Percentiles rank a stretch among this genome's conserved stretches.
These are phyloP conservation scores for Dolichotis patagonum DNA, from an alignment of 2,113 vertebrate species.

Conservation along the genomic window DNA sequence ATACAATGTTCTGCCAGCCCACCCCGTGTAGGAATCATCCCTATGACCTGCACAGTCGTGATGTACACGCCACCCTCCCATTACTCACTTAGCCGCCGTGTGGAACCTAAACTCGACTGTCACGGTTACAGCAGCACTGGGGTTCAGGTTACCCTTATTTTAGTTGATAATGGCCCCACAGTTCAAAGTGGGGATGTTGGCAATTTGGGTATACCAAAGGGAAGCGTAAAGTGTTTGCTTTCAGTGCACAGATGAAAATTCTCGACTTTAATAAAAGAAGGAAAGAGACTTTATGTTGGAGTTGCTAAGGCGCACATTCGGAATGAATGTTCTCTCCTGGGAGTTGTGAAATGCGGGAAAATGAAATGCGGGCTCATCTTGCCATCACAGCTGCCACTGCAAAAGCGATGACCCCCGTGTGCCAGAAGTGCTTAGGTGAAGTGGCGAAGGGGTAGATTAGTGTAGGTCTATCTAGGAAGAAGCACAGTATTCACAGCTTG, in stretches of 20 bases:
- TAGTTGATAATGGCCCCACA: too few species aligned
- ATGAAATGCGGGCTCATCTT: neutral
- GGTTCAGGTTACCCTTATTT: too few species aligned
- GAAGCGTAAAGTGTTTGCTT: neutral
- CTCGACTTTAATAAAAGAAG: neutral
- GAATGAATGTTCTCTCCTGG: neutral
- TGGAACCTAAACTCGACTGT: too few species aligned
- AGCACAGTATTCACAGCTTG: neutral
- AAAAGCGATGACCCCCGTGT: neutral
- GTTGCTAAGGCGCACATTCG: neutral
- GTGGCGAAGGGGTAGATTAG: neutral
- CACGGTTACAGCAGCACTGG: too few species aligned
- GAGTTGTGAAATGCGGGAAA: neutral
- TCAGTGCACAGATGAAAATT: neutral
- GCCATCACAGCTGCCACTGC: neutral
- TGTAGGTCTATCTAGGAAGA: neutral
- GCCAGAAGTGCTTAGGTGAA: too few species aligned
- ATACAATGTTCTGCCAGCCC: neutral
- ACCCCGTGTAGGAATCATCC: too few species aligned
- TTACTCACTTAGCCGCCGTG: neutral
- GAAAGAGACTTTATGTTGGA: neutral
- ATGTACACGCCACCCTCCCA: too few species aligned
- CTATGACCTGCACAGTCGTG: fast-evolving
- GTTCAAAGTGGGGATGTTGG: too few species aligned
- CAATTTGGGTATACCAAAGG: neutral